Evolutionary conservation across 2,113 vertebrate genomes (phyloP), one percentile per base, ranked within the genome.

Genomic region (Conger conger): DNA sequence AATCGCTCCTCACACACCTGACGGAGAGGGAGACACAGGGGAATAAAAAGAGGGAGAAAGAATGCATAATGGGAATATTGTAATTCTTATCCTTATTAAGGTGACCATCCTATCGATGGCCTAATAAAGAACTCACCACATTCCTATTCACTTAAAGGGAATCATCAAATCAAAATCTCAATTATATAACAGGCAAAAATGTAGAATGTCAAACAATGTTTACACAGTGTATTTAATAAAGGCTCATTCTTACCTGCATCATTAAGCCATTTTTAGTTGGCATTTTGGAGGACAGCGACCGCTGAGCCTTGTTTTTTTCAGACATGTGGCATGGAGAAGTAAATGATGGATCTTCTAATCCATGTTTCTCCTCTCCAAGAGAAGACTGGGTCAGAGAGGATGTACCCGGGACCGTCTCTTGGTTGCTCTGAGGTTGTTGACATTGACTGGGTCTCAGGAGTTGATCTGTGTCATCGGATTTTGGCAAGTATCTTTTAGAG

Each of bases 1-100:
- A 97, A 91, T 86, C 96, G 95, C 86, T 98, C 97, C 86, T 97
- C 96, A 91, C 96, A 97, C 87, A 98, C 96, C 95, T 98, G 93
- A 80, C 76, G 79, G 79, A 86, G n/a, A 84, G 81, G 42, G 87
- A 54, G 42, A 81, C 54, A 40, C 37, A 76, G 35, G 42, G 35
- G 80, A 20, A 79, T 40, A 27, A 20, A 73, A n/a, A 40, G n/a
- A 5, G 60, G 33, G 15, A 82, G 36, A 73, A 13, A 37, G 27
- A 42, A 13, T 30, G n/a, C 6, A 76, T 38, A 18, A 42, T 68
- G 27, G 37, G n/a, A 33, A 9, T 30, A 30, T 11, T 3, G 18
- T 27, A 23, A 63, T 63, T 27, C 23, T 63, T 63, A 63, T 63
- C 18, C 45, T 4, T 3, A 35, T 36, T 3, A 35, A 45, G 40